Conservation (phyloP, 2,888 invertebrate genomes). For the Caradrina kadenii region DNA sequence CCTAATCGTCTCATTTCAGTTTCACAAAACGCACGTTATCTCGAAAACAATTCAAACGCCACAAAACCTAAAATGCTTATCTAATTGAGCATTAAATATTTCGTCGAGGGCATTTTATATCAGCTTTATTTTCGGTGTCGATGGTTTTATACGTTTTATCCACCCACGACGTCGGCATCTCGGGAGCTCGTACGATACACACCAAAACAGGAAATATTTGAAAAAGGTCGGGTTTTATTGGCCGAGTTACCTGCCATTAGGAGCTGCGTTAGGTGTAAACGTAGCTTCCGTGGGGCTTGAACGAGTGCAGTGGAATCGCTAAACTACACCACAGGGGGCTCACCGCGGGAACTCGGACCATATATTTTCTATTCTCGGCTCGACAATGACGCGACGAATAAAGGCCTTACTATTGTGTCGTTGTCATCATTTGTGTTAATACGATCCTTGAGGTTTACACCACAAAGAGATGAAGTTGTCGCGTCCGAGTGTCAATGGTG, state of each 20-base stretch:
- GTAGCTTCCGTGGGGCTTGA: conserved; percentile 85
- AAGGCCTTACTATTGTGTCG: conserved; percentile 82
- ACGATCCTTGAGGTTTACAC: conserved; percentile 89
- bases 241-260: conserved; percentile 89
- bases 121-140: conserved; percentile 86
- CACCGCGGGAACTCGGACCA: conserved; percentile 83
- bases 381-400: conserved; percentile 85
- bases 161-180: conserved; percentile 88
- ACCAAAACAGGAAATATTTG: conserved; percentile 89
- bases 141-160: conserved; percentile 88
- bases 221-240: conserved; percentile 88
- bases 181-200: conserved; percentile 83
- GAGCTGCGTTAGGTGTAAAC: conserved; percentile 88
- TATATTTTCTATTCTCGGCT: conserved; percentile 87
- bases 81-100: conserved; percentile 90
- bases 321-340: conserved; percentile 84
- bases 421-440: conserved; percentile 90
- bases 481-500: conserved; percentile 85
- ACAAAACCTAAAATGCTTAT: conserved; percentile 89
- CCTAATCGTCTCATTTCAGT: conserved; percentile 78
- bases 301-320: conserved; percentile 76
- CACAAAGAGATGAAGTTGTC: conserved; percentile 88
- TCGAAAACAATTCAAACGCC: conserved; percentile 87
- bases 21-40: conserved; percentile 82
- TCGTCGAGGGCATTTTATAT: conserved; percentile 89